A percentile compares a stretch with the other conserved stretches of the same genome.
Conservation (phyloP, 2,797 vertebrate genomes). For the Meda fulgida region DNA sequence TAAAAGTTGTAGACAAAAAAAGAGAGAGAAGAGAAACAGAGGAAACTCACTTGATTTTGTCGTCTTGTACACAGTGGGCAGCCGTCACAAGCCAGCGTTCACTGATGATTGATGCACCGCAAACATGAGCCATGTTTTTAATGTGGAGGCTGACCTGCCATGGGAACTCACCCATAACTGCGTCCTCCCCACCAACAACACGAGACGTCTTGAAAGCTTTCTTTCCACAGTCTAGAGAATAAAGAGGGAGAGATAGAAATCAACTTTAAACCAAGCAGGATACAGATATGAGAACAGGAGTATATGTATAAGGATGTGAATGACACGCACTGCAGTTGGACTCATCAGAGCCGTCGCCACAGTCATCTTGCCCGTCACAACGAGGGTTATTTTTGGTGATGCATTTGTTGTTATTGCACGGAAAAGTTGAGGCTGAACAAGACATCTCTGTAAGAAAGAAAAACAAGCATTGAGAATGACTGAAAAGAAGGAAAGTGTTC, state of each 20-base stretch:
- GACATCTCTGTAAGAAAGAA: background rate
- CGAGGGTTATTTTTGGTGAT: conserved; percentile 87
- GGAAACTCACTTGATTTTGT: conserved; percentile 45
- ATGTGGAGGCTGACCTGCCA: conserved; percentile 96
- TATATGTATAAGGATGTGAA: background rate
- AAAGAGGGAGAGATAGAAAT: background rate
- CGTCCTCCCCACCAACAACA: conserved; percentile 88
- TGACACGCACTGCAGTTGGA: conserved; percentile 78
- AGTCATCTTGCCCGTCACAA: conserved; percentile 86
- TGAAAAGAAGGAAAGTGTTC: background rate
- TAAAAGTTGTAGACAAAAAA: background rate
- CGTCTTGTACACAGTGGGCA: conserved; percentile 89
- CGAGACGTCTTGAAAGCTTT: conserved; percentile 78
- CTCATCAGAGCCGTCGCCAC: conserved; percentile 88
- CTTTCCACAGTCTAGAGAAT: conserved; percentile 82
- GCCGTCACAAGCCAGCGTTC: conserved; percentile 88
- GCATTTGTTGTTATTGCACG: conserved; percentile 81
- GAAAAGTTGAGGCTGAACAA: conserved; percentile 81
- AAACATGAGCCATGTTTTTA: conserved; percentile 78
- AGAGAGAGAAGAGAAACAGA: background rate
- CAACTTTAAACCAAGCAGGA: background rate
- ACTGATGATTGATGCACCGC: conserved; percentile 89
- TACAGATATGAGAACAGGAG: background rate
- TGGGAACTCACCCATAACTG: conserved; percentile 86
- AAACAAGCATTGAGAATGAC: background rate